Conservation (phyloP, 2,113 vertebrate genomes). For the rat (Rattus norvegicus) region GRCr8 NC_086022.1:10458001-10458500, state of each 20-base stretch:
- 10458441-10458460: neutral
- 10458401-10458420: neutral
- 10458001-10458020: neutral
- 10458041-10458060: neutral
- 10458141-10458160: neutral
- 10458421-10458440: neutral
- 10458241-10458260: neutral
- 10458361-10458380: neutral
- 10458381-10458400: neutral
- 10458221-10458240: neutral
- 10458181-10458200: neutral
- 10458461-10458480: too few relatives aligned
- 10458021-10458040: neutral
- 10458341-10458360: neutral
- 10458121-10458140: neutral
- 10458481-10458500: neutral
- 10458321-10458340: conserved; percentile 9
- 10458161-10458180: neutral
- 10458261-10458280: neutral
- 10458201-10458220: neutral
- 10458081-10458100: neutral
- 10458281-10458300: neutral
- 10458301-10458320: conserved; percentile 29
- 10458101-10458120: neutral
- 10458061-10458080: neutral